phyloP scores from a whole-genome alignment of 2,888 invertebrate genomes.

The Drosophila buzzatii region DNA sequence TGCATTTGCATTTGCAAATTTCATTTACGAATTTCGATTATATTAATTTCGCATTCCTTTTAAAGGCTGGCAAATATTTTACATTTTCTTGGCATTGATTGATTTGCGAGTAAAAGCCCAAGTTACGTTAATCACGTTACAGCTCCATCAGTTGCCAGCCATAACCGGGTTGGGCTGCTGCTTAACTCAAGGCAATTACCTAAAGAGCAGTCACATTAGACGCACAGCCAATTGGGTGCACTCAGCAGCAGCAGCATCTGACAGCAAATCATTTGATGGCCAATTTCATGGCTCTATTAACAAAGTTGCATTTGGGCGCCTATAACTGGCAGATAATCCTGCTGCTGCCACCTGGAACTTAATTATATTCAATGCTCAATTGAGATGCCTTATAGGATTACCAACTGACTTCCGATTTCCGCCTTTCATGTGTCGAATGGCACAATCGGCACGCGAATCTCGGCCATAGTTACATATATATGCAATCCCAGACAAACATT shows the following conservation, averaged over 20 bases:
- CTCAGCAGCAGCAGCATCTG: slow-evolving; percentile 1
- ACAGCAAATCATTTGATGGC: slow-evolving; percentile 43
- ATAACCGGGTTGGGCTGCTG: slow-evolving; percentile 19
- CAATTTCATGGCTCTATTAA: slow-evolving; percentile 66
- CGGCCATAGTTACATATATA: background rate
- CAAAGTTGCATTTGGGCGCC: slow-evolving; percentile 22
- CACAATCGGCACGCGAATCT: slow-evolving; percentile 8
- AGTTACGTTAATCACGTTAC: slow-evolving; percentile 24
- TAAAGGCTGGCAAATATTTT: slow-evolving; percentile 7
- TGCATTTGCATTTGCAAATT: slow-evolving; percentile 21
- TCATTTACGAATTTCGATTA: slow-evolving; percentile 14
- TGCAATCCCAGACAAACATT: slow-evolving; percentile 13
- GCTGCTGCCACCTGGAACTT: slow-evolving; percentile 59
- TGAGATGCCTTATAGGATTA: background rate
- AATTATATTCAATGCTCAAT: slow-evolving; percentile 50
- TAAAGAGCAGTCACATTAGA: background rate
- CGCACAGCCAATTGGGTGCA: slow-evolving; percentile 20
- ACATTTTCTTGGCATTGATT: slow-evolving; percentile 47
- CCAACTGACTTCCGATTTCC: slow-evolving; percentile 1
- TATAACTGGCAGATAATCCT: slow-evolving; percentile 14
- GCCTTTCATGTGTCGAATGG: slow-evolving; percentile 7
- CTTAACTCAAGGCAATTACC: slow-evolving; percentile 26
- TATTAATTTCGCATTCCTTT: slow-evolving; percentile 37
- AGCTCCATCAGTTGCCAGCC: slow-evolving; percentile 8
- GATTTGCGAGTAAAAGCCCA: slow-evolving; percentile 30